phyloP scores from a whole-genome alignment of 2,797 vertebrate species.

The Pyrrhura leucotis region DNA sequence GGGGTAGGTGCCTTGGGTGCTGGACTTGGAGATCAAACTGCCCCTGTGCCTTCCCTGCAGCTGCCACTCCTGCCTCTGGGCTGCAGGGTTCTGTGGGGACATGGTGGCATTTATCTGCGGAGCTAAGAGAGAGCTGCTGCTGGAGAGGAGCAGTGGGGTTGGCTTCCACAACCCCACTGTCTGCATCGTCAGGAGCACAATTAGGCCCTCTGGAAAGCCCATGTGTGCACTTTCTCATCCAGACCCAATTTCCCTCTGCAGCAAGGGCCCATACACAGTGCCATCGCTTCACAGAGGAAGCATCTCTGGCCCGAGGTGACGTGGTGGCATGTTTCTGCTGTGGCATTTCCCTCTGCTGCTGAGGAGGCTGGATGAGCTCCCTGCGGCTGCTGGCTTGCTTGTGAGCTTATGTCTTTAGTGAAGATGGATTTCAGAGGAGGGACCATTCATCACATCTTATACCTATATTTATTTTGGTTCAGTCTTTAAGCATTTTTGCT shows the following conservation, averaged over 20 bases:
- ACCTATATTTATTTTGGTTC: constrained; percentile 4
- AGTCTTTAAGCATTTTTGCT: not conserved
- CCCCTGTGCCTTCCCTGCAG: not conserved
- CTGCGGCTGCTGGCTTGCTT: rapidly evolving
- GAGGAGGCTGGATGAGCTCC: not conserved
- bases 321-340: not conserved
- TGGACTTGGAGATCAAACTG: not conserved
- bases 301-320: not conserved
- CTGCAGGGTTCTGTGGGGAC: not conserved
- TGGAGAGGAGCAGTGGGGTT: not conserved
- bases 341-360: not conserved
- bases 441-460: not conserved
- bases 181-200: not conserved
- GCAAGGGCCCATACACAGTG: not conserved
- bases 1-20: not conserved
- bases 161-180: too few species aligned
- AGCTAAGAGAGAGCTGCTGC: not conserved
- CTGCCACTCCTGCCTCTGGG: too few species aligned
- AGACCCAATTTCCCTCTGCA: not conserved
- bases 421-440: not conserved
- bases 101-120: rapidly evolving
- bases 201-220: rapidly evolving
- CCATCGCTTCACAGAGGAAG: rapidly evolving
- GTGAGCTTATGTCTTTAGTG: not conserved
- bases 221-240: not conserved